Percentiles rank a stretch among this genome's conserved stretches.
Conservation (phyloP, 2,888 invertebrate species). For the Crepidodera aurea region DNA sequence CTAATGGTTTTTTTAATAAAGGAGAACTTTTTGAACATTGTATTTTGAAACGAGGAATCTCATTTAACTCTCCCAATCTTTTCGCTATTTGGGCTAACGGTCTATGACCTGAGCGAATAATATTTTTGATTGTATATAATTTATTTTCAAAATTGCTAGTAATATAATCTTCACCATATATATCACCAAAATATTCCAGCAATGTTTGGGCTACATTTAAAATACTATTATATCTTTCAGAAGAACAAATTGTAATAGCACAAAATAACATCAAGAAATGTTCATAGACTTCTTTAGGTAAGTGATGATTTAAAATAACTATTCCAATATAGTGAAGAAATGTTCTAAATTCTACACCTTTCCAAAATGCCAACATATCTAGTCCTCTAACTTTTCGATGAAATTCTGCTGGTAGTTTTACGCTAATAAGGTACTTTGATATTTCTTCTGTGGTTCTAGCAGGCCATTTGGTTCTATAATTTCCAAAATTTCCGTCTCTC, state of each 20-base stretch:
- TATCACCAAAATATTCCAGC: constrained; percentile 15
- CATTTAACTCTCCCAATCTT: background rate
- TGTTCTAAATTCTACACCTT: constrained; percentile 26
- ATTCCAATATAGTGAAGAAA: constrained; percentile 27
- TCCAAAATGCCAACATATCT: constrained; percentile 22
- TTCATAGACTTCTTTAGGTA: constrained; percentile 26
- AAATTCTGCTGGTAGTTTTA: constrained; percentile 29
- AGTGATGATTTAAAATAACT: constrained; percentile 26
- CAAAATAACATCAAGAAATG: constrained; percentile 30
- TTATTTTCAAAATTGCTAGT: constrained; percentile 26
- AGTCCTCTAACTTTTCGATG: constrained; percentile 23
- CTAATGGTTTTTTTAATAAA: constrained; percentile 1
- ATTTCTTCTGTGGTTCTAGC: constrained; percentile 13
- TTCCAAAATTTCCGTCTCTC: constrained; percentile 23
- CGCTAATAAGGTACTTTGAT: constrained; percentile 17
- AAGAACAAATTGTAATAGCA: constrained; percentile 29
- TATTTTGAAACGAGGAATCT: too few relatives aligned
- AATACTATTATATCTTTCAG: constrained; percentile 8
- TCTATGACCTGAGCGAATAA: background rate
- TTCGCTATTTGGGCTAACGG: constrained; percentile 3
- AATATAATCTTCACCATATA: constrained; percentile 30
- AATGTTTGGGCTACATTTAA: constrained; percentile 7
- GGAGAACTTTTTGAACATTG: too few relatives aligned
- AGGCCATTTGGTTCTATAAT: constrained; percentile 19
- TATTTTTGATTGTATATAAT: constrained; percentile 5